A percentile compares a stretch with the other conserved stretches of the same genome.
Conservation (phyloP, 1,140 invertebrate genomes). For the Sitodiplosis mosellana region DNA sequence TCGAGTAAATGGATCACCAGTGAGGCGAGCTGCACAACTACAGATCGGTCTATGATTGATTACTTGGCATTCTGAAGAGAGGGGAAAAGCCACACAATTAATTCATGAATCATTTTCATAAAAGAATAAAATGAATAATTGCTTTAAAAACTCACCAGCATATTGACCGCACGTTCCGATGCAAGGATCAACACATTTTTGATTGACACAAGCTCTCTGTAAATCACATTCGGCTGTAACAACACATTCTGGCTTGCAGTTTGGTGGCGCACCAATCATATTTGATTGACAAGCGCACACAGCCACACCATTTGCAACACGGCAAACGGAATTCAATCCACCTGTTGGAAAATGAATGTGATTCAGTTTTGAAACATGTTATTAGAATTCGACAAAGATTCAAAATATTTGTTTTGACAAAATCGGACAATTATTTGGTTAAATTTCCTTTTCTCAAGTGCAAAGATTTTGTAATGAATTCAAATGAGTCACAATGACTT, state of each 20-base stretch:
- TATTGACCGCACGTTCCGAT: constrained; percentile 56
- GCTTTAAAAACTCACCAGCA: constrained; percentile 38
- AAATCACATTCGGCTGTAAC: constrained; percentile 64
- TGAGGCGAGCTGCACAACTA: constrained; percentile 40
- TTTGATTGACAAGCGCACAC: constrained; percentile 61
- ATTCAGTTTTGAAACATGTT: too few relatives aligned
- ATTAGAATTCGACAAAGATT: too few relatives aligned
- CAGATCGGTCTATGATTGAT: constrained; percentile 42
- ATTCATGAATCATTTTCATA: too few relatives aligned
- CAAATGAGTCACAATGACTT: too few relatives aligned
- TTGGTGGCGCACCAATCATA: constrained; percentile 54
- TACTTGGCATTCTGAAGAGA: constrained; percentile 32
- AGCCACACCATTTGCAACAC: constrained; percentile 44
- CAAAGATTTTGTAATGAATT: too few relatives aligned
- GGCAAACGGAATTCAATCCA: constrained; percentile 47
- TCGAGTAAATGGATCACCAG: constrained; percentile 40
- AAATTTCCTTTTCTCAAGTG: too few relatives aligned
- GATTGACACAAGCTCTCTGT: constrained; percentile 59
- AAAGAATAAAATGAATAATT: too few relatives aligned
- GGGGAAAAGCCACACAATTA: too few relatives aligned
- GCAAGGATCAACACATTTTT: constrained; percentile 73
- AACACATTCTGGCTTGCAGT: constrained; percentile 65
- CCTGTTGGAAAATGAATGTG: not conserved
- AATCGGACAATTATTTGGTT: too few relatives aligned
- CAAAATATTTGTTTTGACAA: too few relatives aligned